Conservation (phyloP, 2,113 vertebrate species). For the Macroglossus sobrinus region DNA sequence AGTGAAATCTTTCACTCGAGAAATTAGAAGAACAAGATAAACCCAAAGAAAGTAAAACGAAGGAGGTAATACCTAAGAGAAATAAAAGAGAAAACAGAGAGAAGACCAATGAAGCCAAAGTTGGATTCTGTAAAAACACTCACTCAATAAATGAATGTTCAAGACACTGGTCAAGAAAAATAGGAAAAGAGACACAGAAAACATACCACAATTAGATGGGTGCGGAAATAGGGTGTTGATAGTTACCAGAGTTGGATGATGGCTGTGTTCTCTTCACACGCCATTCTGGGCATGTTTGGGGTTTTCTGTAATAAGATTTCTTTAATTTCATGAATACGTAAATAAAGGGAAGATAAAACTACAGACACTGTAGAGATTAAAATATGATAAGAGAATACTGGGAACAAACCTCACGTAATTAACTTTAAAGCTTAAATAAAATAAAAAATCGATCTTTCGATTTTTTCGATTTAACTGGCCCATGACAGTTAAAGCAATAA, state of each 20-base stretch:
- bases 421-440: neutral
- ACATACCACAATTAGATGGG: no score
- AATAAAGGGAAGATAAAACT: neutral
- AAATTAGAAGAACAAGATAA: neutral
- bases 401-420: neutral
- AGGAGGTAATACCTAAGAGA: neutral
- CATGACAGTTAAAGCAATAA: no score
- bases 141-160: neutral
- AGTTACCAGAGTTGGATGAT: no score
- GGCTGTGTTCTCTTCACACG: neutral
- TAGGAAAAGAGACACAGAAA: neutral
- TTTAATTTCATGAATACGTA: no score
- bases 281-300: no score
- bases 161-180: neutral
- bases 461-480: neutral
- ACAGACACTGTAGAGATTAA: neutral
- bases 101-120: neutral
- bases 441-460: neutral
- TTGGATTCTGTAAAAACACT: neutral
- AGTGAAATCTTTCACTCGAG: neutral
- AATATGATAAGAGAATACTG: no score
- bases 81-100: no score
- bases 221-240: neutral
- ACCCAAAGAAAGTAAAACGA: neutral
- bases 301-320: neutral